phyloP scores from a whole-genome alignment of 2,888 invertebrate genomes.

The Pollenia angustigena region DNA sequence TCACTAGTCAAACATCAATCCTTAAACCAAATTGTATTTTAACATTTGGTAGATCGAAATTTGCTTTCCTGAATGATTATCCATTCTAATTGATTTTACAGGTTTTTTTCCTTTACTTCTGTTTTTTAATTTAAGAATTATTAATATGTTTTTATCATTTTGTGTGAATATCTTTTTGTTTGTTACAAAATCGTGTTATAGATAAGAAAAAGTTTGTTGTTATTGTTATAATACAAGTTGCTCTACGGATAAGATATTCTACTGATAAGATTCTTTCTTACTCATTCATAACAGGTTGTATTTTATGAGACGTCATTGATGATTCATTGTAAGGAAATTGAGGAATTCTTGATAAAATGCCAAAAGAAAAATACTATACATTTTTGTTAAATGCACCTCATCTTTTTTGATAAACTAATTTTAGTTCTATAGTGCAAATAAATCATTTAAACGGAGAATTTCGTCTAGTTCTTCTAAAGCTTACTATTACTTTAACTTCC shows the following conservation, averaged over 20 bases:
- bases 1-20: no score
- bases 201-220: slow-evolving; percentile 22
- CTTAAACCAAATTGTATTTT: no score
- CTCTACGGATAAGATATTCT: slow-evolving; percentile 56
- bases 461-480: no score
- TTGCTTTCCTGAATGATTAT: no score
- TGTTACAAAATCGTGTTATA: slow-evolving; percentile 24
- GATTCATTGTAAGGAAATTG: slow-evolving; percentile 44
- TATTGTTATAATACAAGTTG: background rate
- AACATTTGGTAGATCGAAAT: no score
- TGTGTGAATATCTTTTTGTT: background rate
- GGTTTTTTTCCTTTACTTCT: no score
- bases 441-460: no score
- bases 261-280: slow-evolving; percentile 56
- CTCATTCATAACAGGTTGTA: slow-evolving; percentile 37
- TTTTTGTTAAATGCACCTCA: background rate
- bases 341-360: background rate
- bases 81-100: no score
- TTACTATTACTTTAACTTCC: no score
- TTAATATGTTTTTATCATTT: background rate
- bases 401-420: background rate
- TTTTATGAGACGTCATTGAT: background rate
- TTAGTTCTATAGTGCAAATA: no score
- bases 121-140: background rate
- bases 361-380: background rate